Evolutionary conservation across 2,797 vertebrate genomes (phyloP).

Genomic region (Aphelocoma californica): DNA sequence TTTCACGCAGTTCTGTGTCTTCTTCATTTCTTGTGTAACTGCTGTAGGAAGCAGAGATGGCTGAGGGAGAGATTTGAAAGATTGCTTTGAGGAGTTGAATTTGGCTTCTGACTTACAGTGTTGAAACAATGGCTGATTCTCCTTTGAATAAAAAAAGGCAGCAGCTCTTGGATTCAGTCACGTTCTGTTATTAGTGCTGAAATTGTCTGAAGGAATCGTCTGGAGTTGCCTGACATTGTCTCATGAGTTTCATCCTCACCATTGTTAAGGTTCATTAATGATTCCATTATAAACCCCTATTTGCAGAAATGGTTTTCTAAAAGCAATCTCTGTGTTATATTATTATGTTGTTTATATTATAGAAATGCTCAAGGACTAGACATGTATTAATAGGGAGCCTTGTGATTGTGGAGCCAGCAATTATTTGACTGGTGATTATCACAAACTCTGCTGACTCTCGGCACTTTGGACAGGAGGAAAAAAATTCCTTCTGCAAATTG

Average conservation of each 20-base stretch:
- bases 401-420: slow-evolving; percentile 29
- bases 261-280: slow-evolving; percentile 48
- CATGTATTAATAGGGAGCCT: slow-evolving; percentile 40
- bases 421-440: slow-evolving; percentile 57
- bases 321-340: slow-evolving; percentile 47
- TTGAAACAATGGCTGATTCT: not conserved
- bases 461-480: slow-evolving; percentile 9
- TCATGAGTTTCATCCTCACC: slow-evolving; percentile 5
- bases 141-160: not conserved
- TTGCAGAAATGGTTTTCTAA: slow-evolving; percentile 49
- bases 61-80: not conserved
- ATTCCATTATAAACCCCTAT: slow-evolving; percentile 49
- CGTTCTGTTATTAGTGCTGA: not conserved
- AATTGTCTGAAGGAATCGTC: slow-evolving; percentile 17
- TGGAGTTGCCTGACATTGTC: slow-evolving; percentile 31
- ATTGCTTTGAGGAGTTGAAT: not conserved
- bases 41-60: not conserved
- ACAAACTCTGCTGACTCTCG: slow-evolving; percentile 47
- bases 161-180: not conserved
- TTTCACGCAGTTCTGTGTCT: not conserved
- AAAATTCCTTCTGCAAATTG: slow-evolving; percentile 41
- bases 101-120: not conserved
- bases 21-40: not conserved
- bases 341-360: slow-evolving; percentile 51
- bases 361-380: slow-evolving; percentile 18